Base-by-base conservation (phyloP, 2,797 vertebrate species). In the Myotis myotis region DNA sequence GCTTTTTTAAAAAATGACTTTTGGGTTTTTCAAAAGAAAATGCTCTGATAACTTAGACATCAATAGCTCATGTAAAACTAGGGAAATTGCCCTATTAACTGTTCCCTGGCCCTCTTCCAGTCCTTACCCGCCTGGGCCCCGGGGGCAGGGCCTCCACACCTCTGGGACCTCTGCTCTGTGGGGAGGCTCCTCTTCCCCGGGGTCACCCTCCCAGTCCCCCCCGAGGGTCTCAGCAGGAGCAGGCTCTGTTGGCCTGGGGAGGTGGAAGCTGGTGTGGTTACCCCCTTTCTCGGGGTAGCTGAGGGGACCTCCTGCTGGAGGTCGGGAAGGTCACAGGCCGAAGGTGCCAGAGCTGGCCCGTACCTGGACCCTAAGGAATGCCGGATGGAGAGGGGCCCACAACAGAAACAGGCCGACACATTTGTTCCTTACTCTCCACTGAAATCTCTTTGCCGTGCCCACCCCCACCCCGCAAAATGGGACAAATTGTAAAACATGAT, bases 11-110 rank as follows among this genome's bases (percentile, higher is more conserved):
- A 95, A 87, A 84, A 84, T 97, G 95, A 97, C 97, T 97, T 98
- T 97, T 79, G 96, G 94, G 96, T 97, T 98, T 98, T 97, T 98
- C 98, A 98, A 98, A 98, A 98, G 97, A 97, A 98, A 98, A 98
- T 95, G 93, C 97, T 98, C 96, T 97, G 96, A 97, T 97, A 98
- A 98, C 97, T 98, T 98, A 98, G 96, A 98, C 97, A 98, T 98
- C 98, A 98, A 98, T 98, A 97, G 96, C 96, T 95, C 97, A 95
- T 97, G 98, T 98, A 98, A 98, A 98, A 98, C 96, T 97, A 93
- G 23, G 96, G 94, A 96, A 98, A 98, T 97, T 97, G 97, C 83
- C 89, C 98, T 96, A 97, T 98, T 98, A 98, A 98, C 96, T 97
- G 96, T 96, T 94, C 97, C 97, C 93, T 93, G 97, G 94, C 93